Percentiles rank a stretch among this genome's conserved stretches.
These are phyloP conservation scores for Neodiprion pinetum DNA, from an alignment of 1,140 invertebrate genomes.

Conservation along the genomic window DNA sequence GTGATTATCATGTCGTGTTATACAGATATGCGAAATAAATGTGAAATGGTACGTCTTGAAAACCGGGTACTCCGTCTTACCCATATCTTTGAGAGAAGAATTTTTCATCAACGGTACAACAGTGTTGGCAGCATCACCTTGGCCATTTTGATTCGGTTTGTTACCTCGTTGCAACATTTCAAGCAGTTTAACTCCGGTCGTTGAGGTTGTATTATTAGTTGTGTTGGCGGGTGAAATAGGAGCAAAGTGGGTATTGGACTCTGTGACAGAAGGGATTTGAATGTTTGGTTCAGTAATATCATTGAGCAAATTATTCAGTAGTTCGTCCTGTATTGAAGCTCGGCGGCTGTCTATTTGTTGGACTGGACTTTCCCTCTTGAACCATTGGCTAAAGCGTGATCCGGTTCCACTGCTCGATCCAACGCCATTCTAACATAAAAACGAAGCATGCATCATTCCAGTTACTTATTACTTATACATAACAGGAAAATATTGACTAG, in stretches of 20 bases:
- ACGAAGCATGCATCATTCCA: constrained; percentile 12
- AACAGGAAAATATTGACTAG: constrained; percentile 8
- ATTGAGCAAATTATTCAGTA: constrained; percentile 70
- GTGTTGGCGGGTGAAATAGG: constrained; percentile 69
- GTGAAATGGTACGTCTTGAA: constrained; percentile 17
- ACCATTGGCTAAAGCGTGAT: constrained; percentile 72
- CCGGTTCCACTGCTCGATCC: constrained; percentile 61
- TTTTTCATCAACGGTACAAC: constrained; percentile 51
- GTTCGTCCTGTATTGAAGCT: constrained; percentile 70
- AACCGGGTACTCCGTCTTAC: constrained; percentile 37
- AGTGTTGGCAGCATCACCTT: constrained; percentile 49
- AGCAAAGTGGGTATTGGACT: constrained; percentile 68
- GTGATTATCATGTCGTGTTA: too few relatives aligned
- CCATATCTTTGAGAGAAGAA: constrained; percentile 59
- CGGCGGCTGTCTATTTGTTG: constrained; percentile 63
- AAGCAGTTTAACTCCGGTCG: constrained; percentile 57
- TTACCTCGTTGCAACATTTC: constrained; percentile 67
- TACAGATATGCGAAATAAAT: constrained; percentile 17
- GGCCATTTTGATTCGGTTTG: constrained; percentile 53
- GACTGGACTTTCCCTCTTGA: constrained; percentile 67
- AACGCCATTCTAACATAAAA: constrained; percentile 64
- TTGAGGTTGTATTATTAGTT: constrained; percentile 43
- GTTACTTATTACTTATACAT: constrained; percentile 8
- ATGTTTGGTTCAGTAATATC: constrained; percentile 66
- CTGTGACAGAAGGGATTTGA: constrained; percentile 61